These are phyloP conservation scores for Pundamilia nyererei DNA, from an alignment of 2,113 vertebrate genomes.

Conservation along the genomic window DNA sequence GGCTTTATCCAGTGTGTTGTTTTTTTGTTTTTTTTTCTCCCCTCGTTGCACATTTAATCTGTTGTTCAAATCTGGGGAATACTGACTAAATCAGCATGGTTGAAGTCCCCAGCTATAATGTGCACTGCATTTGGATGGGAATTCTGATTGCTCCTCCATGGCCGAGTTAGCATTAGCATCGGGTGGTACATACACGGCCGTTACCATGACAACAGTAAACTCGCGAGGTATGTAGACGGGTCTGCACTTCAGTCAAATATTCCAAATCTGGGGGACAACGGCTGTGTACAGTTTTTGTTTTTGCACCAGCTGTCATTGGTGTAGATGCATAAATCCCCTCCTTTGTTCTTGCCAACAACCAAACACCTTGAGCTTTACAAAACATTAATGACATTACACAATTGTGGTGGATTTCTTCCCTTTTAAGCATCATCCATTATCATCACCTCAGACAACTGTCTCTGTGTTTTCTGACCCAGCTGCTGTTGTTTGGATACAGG, in stretches of 20 bases:
- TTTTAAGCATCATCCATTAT: background rate
- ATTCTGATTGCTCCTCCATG: background rate
- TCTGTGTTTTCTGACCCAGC: background rate
- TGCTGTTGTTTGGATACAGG: slow-evolving; percentile 58
- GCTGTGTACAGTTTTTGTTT: background rate
- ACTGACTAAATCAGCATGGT: background rate
- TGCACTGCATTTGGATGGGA: background rate
- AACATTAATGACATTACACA: background rate
- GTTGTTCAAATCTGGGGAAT: background rate
- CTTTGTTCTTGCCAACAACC: background rate
- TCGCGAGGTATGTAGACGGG: background rate
- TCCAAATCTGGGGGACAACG: background rate
- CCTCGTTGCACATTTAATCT: background rate
- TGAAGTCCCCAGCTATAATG: background rate
- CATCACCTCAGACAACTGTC: background rate
- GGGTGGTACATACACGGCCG: accelerated
- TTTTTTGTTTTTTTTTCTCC: accelerated
- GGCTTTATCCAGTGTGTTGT: no score
- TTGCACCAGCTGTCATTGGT: background rate
- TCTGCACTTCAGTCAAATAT: background rate
- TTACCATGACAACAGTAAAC: background rate
- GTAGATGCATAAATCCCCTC: background rate
- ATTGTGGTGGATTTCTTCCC: background rate
- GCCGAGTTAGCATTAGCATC: accelerated
- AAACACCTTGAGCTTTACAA: background rate